Evolutionary conservation across 1,140 invertebrate species (phyloP).

Genomic region (Hycleus cichorii): DNA sequence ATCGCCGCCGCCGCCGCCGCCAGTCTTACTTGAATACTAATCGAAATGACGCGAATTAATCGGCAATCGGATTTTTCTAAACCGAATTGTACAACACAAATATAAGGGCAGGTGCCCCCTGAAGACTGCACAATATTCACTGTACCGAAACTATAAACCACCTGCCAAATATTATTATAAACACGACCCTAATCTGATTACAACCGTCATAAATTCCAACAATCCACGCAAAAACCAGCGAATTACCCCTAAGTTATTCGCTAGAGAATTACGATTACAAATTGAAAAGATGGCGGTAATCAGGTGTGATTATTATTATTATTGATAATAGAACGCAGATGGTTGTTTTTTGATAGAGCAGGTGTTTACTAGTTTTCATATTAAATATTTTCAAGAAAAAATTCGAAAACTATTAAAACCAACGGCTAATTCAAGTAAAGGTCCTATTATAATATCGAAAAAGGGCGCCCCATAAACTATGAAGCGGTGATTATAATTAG

Average conservation of each 20-base stretch:
- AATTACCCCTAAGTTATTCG: too few species aligned
- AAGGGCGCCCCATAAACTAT: neutral
- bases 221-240: too few species aligned
- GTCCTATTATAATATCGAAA: too few species aligned
- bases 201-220: too few species aligned
- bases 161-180: neutral
- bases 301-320: too few species aligned
- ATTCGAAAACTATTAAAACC: too few species aligned
- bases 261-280: too few species aligned
- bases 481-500: slow-evolving; percentile 13
- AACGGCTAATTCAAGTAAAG: too few species aligned
- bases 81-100: neutral
- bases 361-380: slow-evolving; percentile 8
- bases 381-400: slow-evolving; percentile 4
- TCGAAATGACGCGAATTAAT: neutral
- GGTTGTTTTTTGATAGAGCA: neutral
- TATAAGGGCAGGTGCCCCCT: slow-evolving; percentile 19
- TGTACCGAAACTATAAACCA: neutral
- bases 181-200: too few species aligned
- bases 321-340: too few species aligned
- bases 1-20: neutral
- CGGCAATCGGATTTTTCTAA: too few species aligned
- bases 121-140: neutral
- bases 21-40: slow-evolving; percentile 1
- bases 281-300: too few species aligned